A percentile compares a stretch with the other conserved stretches of the same genome.
phyloP scores from a whole-genome alignment of 2,888 invertebrate genomes.

The Conistra vaccinii region DNA sequence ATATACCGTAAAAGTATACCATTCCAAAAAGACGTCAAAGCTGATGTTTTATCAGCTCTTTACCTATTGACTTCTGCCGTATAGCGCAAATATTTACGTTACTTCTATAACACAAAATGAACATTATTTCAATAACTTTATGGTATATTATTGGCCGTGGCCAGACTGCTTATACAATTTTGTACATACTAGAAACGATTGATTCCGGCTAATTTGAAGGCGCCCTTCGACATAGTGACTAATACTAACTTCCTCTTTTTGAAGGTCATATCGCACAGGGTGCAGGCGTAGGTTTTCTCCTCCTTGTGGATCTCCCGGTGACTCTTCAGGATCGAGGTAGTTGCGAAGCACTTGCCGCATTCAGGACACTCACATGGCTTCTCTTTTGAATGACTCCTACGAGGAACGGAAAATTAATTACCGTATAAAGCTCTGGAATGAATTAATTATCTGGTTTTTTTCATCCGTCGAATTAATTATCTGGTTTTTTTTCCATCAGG shows the following conservation, averaged over 20 bases:
- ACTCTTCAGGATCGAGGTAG: constrained; percentile 74
- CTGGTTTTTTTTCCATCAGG: neutral
- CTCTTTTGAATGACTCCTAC: constrained; percentile 86
- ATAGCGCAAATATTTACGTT: neutral
- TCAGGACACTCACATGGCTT: constrained; percentile 80
- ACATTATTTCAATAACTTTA: neutral
- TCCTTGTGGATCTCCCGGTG: constrained; percentile 79
- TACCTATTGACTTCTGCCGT: neutral
- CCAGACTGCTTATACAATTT: too few species aligned
- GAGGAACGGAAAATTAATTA: neutral
- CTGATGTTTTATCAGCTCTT: neutral
- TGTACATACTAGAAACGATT: too few species aligned
- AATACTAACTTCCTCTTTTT: constrained; percentile 74
- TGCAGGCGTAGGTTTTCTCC: constrained; percentile 74
- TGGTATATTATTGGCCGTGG: too few species aligned
- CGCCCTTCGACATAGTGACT: too few species aligned
- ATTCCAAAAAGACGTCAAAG: neutral
- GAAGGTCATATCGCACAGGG: constrained; percentile 80
- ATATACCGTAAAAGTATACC: neutral
- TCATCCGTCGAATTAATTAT: neutral
- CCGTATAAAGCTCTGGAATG: neutral
- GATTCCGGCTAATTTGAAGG: too few species aligned
- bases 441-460: neutral
- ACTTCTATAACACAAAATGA: neutral
- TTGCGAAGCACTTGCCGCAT: constrained; percentile 78